Evolutionary conservation across 2,888 invertebrate species (phyloP), one percentile per base, ranked within the genome.

Genomic region (Archips crataeganus): DNA sequence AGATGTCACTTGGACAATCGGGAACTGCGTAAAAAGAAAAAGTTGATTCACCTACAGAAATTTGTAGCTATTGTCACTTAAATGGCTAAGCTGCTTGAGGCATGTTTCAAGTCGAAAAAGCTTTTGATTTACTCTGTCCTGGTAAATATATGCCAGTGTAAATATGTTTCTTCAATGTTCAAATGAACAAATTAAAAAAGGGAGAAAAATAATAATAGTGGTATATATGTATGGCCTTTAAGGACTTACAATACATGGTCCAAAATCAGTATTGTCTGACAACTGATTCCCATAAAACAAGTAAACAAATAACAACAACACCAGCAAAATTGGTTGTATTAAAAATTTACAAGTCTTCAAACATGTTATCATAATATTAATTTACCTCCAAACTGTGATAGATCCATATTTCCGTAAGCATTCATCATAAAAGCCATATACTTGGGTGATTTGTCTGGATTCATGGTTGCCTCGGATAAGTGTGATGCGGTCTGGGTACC

Each of bases 341-440:
- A 23, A 23, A 23, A 23, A n/a, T 11, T 49, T 4, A 60, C 60
- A 62, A 36, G 39, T 32, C 8, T 42, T 49, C n/a, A 39, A 39
- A 11, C n/a, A 57, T 32, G 32, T 54, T 4, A n/a, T 51, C 6
- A 57, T 54, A 23, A 11, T 23, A 23, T 23, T 51, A 6, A 69
- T 76, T 81, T 84, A 95, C 95, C 99, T 96, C 99, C 99, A 99
- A 3, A 99, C 99, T 76, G 98, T 98, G 75, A 99, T 98, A 73
- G 98, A 99, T 62, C 99, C 99, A 94, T 99, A 99, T 95, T 99
- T 99, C 78, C 99, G 96, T 80, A 99, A 95, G 89, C 99, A 99
- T 93, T 99, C 99, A 88, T 99, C 99, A 89, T 99, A 99, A 93
- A 99, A 99, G 8, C 99, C 99, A 90, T 99, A 99, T 6, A 99